Evolutionary conservation across 2,113 vertebrate species (phyloP).

Genomic region (Coreoperca whiteheadi): DNA sequence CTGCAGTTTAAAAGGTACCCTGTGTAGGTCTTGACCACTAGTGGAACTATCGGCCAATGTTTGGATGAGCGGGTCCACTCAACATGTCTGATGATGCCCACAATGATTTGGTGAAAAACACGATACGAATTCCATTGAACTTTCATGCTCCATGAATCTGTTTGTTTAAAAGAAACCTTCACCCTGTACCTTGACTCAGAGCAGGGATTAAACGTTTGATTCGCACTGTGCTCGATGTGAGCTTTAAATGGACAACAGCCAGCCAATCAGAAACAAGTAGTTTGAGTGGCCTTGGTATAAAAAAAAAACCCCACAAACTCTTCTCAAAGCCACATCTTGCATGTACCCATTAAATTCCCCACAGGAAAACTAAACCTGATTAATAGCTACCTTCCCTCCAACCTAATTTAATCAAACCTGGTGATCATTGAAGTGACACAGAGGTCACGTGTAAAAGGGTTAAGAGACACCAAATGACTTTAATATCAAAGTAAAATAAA

Average conservation of each 20-base stretch:
- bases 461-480: neutral
- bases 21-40: too few relatives aligned
- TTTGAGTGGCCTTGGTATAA: neutral
- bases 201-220: neutral
- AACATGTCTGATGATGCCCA: too few relatives aligned
- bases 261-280: conserved; percentile 1
- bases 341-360: neutral
- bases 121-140: too few relatives aligned
- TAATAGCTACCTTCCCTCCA: neutral
- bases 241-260: neutral
- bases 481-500: neutral
- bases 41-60: too few relatives aligned
- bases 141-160: too few relatives aligned
- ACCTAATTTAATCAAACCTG: neutral
- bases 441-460: neutral
- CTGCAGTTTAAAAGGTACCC: neutral
- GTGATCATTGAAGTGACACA: neutral
- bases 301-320: neutral
- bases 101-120: too few relatives aligned
- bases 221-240: neutral
- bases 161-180: neutral
- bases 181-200: neutral
- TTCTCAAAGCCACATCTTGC: neutral
- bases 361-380: neutral
- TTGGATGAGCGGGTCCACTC: too few relatives aligned